Evolutionary conservation across 2,113 vertebrate genomes (phyloP).

Genomic region (Sminthopsis crassicaudata): DNA sequence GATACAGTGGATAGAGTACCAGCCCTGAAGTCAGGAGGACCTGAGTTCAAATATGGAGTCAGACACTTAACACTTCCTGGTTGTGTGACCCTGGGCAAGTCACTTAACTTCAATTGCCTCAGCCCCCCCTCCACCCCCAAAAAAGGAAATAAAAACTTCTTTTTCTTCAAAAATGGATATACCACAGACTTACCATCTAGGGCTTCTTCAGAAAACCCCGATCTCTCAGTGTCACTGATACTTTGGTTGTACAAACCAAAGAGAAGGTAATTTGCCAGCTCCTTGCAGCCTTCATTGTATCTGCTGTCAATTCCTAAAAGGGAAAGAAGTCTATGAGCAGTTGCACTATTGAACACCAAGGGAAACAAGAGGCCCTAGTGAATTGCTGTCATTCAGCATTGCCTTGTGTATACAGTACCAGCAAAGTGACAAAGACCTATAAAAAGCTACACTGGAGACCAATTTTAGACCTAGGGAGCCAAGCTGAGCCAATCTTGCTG

Average conservation of each 20-base stretch:
- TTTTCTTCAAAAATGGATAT: background rate
- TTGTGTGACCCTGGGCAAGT: too few species aligned
- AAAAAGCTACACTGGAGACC: background rate
- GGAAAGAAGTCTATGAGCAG: conserved; percentile 53
- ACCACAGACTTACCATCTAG: conserved; percentile 90
- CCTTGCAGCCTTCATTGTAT: conserved; percentile 96
- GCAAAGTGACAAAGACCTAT: background rate
- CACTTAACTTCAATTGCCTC: too few species aligned
- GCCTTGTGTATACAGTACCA: background rate
- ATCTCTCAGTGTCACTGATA: conserved; percentile 87
- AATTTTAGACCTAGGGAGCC: conserved; percentile 34
- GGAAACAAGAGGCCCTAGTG: background rate
- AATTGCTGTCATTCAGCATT: conserved; percentile 30
- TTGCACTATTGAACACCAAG: background rate
- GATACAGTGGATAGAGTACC: too few species aligned
- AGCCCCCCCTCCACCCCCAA: too few species aligned
- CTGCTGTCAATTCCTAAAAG: conserved; percentile 96
- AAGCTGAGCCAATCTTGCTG: conserved; percentile 22
- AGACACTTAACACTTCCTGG: too few species aligned
- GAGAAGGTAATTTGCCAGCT: conserved; percentile 95
- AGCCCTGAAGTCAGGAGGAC: too few species aligned
- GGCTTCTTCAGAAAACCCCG: conserved; percentile 94
- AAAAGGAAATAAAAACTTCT: background rate
- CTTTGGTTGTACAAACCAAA: conserved; percentile 93
- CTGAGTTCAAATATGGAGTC: too few species aligned